Evolutionary conservation across 1,140 invertebrate species (phyloP).

Genomic region (Drosophila rhopaloa): DNA sequence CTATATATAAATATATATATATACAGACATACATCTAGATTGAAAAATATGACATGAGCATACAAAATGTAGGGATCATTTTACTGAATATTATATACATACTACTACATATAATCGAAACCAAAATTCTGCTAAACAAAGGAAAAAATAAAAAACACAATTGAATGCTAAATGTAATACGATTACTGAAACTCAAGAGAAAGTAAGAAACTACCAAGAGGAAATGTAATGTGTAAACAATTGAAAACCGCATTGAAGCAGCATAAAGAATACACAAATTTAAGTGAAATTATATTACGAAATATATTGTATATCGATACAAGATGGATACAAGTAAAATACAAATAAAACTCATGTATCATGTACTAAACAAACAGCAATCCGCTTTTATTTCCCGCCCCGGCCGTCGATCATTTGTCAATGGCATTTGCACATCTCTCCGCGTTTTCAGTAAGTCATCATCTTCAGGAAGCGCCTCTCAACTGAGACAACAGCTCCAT

Average conservation of each 20-base stretch:
- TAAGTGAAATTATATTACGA: constrained; percentile 83
- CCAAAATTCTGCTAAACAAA: constrained; percentile 56
- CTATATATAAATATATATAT: constrained; percentile 69
- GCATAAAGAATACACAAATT: constrained; percentile 43
- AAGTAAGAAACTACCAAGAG: constrained; percentile 42
- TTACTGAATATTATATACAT: constrained; percentile 71
- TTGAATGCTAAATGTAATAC: constrained; percentile 71
- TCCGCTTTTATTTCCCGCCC: constrained; percentile 29
- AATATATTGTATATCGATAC: constrained; percentile 82
- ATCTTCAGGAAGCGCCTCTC: constrained; percentile 53
- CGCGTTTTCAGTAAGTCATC: constrained; percentile 42
- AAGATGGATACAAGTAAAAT: constrained; percentile 81
- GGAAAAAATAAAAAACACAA: constrained; percentile 50
- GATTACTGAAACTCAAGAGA: constrained; percentile 69
- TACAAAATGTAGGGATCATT: constrained; percentile 84
- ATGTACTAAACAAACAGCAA: constrained; percentile 73
- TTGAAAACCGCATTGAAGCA: constrained; percentile 37
- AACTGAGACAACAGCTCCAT: constrained; percentile 25
- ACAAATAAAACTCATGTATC: constrained; percentile 82
- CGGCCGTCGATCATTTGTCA: constrained; percentile 16
- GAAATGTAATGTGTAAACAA: constrained; percentile 50
- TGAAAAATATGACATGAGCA: constrained; percentile 78
- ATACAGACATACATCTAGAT: constrained; percentile 71
- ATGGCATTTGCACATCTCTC: constrained; percentile 22
- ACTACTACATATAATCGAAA: constrained; percentile 70